These are phyloP conservation scores for Lycodopsis pacificus DNA, from an alignment of 2,797 vertebrate genomes.

Conservation along the genomic window DNA sequence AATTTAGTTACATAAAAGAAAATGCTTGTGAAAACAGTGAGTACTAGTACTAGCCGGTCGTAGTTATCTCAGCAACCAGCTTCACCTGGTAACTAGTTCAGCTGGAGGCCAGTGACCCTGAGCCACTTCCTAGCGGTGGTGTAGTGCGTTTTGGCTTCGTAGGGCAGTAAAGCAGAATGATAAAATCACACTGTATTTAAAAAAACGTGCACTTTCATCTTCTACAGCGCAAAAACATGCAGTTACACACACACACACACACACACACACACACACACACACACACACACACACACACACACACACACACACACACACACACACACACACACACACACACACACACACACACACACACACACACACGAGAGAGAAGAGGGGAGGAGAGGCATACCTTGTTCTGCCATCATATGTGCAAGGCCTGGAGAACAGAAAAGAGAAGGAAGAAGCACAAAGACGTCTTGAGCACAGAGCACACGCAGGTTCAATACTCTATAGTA, in stretches of 20 bases:
- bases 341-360: neutral
- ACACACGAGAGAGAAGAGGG: neutral
- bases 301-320: conserved; percentile 15
- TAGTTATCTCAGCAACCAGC: neutral
- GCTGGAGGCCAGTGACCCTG: neutral
- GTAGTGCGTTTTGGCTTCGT: neutral
- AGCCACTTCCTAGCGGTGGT: neutral
- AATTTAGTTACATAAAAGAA: neutral
- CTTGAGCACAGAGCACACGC: conserved; percentile 65
- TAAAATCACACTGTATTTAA: neutral
- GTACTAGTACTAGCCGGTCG: neutral
- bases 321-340: no score
- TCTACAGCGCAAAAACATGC: conserved; percentile 35
- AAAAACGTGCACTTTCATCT: conserved; percentile 4
- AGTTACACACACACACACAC: conserved; percentile 11
- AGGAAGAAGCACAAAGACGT: conserved; percentile 45
- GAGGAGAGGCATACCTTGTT: conserved; percentile 91
- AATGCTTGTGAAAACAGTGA: neutral
- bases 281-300: neutral
- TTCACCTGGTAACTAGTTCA: neutral
- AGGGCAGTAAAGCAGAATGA: neutral
- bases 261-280: neutral
- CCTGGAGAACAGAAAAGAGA: conserved; percentile 82
- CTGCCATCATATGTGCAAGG: conserved; percentile 96
- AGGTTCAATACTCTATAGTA: conserved; percentile 77